Evolutionary conservation across 2,113 vertebrate genomes (phyloP).

Genomic region (Percopsis transmontana): DNA sequence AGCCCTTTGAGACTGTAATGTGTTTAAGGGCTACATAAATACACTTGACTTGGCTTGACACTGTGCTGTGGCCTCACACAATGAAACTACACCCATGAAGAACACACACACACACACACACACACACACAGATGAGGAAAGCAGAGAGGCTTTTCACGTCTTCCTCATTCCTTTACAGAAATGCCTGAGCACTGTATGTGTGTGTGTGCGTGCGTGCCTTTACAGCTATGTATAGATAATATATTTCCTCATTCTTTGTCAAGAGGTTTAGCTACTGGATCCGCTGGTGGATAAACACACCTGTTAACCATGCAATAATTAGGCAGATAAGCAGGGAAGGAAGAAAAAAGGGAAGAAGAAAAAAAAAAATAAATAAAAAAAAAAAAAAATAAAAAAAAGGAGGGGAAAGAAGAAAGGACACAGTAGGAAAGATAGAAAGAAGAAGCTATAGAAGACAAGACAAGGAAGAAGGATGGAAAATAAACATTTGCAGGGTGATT

Average conservation of each 20-base stretch:
- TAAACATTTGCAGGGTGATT: background rate
- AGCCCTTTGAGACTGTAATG: too few species aligned
- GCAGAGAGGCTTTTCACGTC: background rate
- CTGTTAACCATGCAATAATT: background rate
- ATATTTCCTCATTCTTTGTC: conserved; percentile 4
- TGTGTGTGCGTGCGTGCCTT: too few species aligned
- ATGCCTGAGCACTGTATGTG: too few species aligned
- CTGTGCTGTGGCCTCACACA: background rate
- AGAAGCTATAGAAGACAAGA: background rate
- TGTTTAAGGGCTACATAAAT: too few species aligned
- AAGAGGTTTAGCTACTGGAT: conserved; percentile 3
- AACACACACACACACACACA: background rate
- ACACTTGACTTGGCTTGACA: too few species aligned
- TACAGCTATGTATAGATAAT: too few species aligned
- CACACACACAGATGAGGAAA: conserved; percentile 3
- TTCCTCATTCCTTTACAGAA: conserved; percentile 53
- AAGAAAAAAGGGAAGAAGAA: background rate
- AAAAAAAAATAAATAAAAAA: background rate
- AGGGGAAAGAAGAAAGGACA: background rate
- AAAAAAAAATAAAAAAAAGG: conserved; percentile 18
- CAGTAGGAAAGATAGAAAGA: background rate
- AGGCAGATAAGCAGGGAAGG: background rate
- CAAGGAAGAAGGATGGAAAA: background rate
- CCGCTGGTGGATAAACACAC: conserved; percentile 19
- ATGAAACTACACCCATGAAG: conserved; percentile 1